phyloP scores from a whole-genome alignment of 1,140 invertebrate species.

The Drosophila triauraria region DNA sequence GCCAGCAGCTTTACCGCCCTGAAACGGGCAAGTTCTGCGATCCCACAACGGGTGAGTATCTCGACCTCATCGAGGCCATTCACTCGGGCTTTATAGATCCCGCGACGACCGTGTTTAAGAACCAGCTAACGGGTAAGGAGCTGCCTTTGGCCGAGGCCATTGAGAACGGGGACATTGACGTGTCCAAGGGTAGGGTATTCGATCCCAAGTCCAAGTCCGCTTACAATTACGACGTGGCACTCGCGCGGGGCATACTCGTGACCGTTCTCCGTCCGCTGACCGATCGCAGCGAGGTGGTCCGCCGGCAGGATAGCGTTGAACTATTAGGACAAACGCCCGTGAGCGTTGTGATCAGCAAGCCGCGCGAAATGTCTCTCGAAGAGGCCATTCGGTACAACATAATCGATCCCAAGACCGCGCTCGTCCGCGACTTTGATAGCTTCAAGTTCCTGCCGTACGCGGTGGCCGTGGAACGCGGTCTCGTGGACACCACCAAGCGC shows the following conservation, averaged over 20 bases:
- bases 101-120: slow-evolving; percentile 91
- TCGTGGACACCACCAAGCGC: slow-evolving; percentile 89
- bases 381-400: slow-evolving; percentile 92
- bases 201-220: slow-evolving; percentile 91
- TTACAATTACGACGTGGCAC: slow-evolving; percentile 90
- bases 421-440: slow-evolving; percentile 91
- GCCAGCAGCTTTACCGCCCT: slow-evolving; percentile 90
- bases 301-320: slow-evolving; percentile 86
- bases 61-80: slow-evolving; percentile 91
- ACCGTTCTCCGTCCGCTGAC: slow-evolving; percentile 90
- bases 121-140: slow-evolving; percentile 90
- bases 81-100: slow-evolving; percentile 91
- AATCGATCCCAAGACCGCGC: slow-evolving; percentile 90
- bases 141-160: slow-evolving; percentile 91
- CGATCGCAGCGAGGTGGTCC: slow-evolving; percentile 86
- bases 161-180: slow-evolving; percentile 92
- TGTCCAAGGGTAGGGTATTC: slow-evolving; percentile 90
- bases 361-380: slow-evolving; percentile 90
- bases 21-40: slow-evolving; percentile 93
- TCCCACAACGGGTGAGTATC: slow-evolving; percentile 89
- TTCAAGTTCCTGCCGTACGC: slow-evolving; percentile 90
- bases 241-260: slow-evolving; percentile 90
- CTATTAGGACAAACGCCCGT: slow-evolving; percentile 67
- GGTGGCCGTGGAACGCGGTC: slow-evolving; percentile 89
- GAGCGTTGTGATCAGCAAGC: slow-evolving; percentile 85